Evolutionary conservation across 2,888 invertebrate genomes (phyloP).

Genomic region (Watsonalla cultraria): DNA sequence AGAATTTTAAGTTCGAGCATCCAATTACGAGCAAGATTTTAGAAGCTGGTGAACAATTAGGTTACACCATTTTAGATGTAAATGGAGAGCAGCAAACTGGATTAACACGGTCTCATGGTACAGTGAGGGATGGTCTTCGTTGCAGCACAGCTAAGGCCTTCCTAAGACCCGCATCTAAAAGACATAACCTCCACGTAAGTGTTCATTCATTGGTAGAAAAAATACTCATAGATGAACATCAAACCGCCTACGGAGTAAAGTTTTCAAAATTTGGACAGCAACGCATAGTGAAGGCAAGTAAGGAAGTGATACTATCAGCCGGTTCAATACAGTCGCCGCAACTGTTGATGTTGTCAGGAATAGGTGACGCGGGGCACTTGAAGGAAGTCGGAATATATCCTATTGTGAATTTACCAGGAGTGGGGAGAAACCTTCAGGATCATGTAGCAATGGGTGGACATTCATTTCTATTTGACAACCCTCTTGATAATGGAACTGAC

Average conservation of each 20-base stretch:
- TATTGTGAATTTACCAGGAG: slow-evolving; percentile 82
- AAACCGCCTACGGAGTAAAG: slow-evolving; percentile 82
- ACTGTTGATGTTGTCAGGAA: slow-evolving; percentile 90
- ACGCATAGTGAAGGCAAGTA: slow-evolving; percentile 79
- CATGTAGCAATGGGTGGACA: slow-evolving; percentile 90
- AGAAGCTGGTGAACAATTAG: slow-evolving; percentile 83
- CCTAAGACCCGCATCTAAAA: slow-evolving; percentile 81
- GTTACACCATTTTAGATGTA: slow-evolving; percentile 84
- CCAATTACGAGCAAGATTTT: slow-evolving; percentile 84
- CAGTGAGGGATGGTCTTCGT: slow-evolving; percentile 86
- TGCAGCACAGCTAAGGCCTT: slow-evolving; percentile 93
- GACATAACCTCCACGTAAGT: slow-evolving; percentile 86
- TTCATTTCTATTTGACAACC: slow-evolving; percentile 83
- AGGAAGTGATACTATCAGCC: slow-evolving; percentile 91
- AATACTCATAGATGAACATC: slow-evolving; percentile 81
- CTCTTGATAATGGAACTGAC: slow-evolving; percentile 73
- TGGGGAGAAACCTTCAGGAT: slow-evolving; percentile 90
- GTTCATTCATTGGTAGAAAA: slow-evolving; percentile 83
- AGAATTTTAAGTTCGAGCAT: slow-evolving; percentile 84
- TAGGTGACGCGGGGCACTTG: slow-evolving; percentile 84
- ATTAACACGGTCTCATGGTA: slow-evolving; percentile 87
- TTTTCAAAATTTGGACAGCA: slow-evolving; percentile 79
- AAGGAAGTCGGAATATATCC: slow-evolving; percentile 79
- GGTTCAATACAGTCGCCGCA: slow-evolving; percentile 92
- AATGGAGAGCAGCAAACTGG: slow-evolving; percentile 90